phyloP scores from a whole-genome alignment of 2,888 invertebrate genomes.

The Syrphus vitripennis region DNA sequence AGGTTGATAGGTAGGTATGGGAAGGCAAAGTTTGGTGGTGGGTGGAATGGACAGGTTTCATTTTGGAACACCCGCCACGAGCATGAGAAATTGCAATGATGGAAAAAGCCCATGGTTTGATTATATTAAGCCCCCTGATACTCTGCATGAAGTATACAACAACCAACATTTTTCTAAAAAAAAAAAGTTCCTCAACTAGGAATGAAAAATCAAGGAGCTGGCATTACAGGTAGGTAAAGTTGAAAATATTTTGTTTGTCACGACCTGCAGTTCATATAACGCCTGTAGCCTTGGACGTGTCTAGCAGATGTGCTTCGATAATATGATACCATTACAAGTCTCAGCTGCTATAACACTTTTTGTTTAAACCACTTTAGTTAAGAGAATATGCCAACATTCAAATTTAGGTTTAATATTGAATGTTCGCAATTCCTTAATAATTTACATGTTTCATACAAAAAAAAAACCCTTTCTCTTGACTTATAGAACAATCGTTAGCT shows the following conservation, averaged over 20 bases:
- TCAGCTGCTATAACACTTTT: background rate
- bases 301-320: background rate
- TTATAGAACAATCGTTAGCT: background rate
- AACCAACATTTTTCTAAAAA: too few species aligned
- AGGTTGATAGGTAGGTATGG: background rate
- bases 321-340: background rate
- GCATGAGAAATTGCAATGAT: conserved; percentile 43
- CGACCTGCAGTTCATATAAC: background rate
- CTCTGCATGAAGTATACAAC: background rate
- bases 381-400: too few species aligned
- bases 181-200: conserved; percentile 2
- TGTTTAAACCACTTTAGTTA: too few species aligned
- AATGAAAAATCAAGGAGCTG: conserved; percentile 32
- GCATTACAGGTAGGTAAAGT: background rate
- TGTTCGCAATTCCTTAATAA: too few species aligned
- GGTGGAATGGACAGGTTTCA: conserved; percentile 43
- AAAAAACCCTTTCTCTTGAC: too few species aligned
- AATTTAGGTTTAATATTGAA: background rate
- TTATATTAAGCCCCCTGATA: background rate
- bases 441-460: too few species aligned
- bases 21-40: conserved; percentile 37
- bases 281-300: conserved; percentile 1
- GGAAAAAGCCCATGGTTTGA: background rate
- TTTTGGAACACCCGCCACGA: conserved; percentile 40
- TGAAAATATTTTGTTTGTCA: conserved; percentile 5